Conservation (phyloP, 2,888 invertebrate genomes). For the Eupeodes luniger region DNA sequence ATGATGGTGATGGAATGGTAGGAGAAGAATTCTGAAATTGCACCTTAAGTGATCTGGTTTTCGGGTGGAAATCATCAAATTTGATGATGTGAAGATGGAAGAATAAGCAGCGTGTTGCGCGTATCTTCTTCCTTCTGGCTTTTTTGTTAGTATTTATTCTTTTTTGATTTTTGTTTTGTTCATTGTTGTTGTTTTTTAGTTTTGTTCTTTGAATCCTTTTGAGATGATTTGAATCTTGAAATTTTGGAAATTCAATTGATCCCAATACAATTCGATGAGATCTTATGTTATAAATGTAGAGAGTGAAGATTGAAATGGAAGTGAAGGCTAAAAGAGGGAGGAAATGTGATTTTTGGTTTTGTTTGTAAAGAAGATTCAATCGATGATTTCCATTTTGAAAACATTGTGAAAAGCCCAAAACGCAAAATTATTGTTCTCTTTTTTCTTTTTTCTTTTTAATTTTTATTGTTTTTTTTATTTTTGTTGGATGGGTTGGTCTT, state of each 20-base stretch:
- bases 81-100: constrained; percentile 70
- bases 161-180: neutral
- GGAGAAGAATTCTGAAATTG: constrained; percentile 58
- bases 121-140: constrained; percentile 9
- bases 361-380: constrained; percentile 20
- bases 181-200: neutral
- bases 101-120: constrained; percentile 52
- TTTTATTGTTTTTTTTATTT: constrained; percentile 26
- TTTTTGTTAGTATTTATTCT: constrained; percentile 13
- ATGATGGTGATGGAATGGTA: constrained; percentile 41
- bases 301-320: neutral
- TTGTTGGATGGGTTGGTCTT: constrained; percentile 39
- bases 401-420: constrained; percentile 25
- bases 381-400: constrained; percentile 51
- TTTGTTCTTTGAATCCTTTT: neutral
- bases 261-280: neutral
- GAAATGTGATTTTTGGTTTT: neutral
- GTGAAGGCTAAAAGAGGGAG: too few relatives aligned
- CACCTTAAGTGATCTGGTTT: constrained; percentile 73
- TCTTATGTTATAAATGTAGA: neutral
- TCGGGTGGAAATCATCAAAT: constrained; percentile 70
- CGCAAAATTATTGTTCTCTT: constrained; percentile 61
- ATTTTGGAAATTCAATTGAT: constrained; percentile 47
- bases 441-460: neutral
- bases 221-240: constrained; percentile 46